A percentile compares a stretch with the other conserved stretches of the same genome.
phyloP scores from a whole-genome alignment of 1,140 invertebrate species.

The Cydia amplana region DNA sequence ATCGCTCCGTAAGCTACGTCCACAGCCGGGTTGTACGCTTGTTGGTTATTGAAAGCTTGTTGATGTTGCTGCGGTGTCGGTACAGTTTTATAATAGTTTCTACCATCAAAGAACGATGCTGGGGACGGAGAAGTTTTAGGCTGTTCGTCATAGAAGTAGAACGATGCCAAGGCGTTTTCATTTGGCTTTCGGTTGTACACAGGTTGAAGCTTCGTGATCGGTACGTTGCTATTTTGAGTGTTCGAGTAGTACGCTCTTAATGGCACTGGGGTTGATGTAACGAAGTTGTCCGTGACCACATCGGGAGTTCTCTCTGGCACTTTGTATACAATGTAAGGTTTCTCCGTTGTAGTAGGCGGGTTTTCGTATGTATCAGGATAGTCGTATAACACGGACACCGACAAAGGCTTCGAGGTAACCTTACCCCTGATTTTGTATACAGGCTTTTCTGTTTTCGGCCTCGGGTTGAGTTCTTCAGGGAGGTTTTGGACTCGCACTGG shows the following conservation, averaged over 20 bases:
- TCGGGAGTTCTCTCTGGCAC: slow-evolving; percentile 66
- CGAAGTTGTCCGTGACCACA: slow-evolving; percentile 55
- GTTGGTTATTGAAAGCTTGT: slow-evolving; percentile 57
- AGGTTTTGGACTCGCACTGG: slow-evolving; percentile 64
- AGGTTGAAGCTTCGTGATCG: slow-evolving; percentile 77
- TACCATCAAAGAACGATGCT: slow-evolving; percentile 69
- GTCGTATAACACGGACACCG: slow-evolving; percentile 72
- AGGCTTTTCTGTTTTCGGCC: slow-evolving; percentile 71
- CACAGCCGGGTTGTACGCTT: slow-evolving; percentile 62
- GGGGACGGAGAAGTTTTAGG: slow-evolving; percentile 67
- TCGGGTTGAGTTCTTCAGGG: slow-evolving; percentile 59
- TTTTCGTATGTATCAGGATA: slow-evolving; percentile 70
- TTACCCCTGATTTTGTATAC: slow-evolving; percentile 71
- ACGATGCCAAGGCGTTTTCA: slow-evolving; percentile 77
- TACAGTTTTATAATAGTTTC: slow-evolving; percentile 76
- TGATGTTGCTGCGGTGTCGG: slow-evolving; percentile 49
- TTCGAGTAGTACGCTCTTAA: slow-evolving; percentile 81
- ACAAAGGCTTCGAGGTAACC: slow-evolving; percentile 74
- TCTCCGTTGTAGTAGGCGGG: slow-evolving; percentile 65
- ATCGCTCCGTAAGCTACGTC: slow-evolving; percentile 73
- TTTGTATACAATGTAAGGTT: slow-evolving; percentile 77
- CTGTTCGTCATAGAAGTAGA: slow-evolving; percentile 81
- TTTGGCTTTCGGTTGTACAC: slow-evolving; percentile 72
- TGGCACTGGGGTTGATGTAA: slow-evolving; percentile 81
- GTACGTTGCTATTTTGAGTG: slow-evolving; percentile 76